These are phyloP conservation scores for Pterocles orientalis DNA, from an alignment of 2,113 vertebrate genomes.

Conservation along the genomic window DNA sequence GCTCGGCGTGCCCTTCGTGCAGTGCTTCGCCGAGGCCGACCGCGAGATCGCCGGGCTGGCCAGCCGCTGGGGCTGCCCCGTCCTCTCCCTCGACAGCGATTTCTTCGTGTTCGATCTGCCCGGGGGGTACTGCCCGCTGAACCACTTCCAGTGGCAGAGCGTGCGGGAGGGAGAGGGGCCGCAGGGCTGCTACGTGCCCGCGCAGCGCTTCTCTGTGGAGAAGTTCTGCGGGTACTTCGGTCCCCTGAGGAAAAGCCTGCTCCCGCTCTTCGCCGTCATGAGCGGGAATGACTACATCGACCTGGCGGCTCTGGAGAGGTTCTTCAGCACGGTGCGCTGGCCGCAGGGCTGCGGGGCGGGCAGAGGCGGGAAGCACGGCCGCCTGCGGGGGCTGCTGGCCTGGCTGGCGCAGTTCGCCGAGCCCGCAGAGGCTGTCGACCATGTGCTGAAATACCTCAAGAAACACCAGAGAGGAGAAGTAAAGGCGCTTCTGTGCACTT, in stretches of 20 bases:
- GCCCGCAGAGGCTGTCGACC: conserved; percentile 76
- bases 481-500: conserved; percentile 68
- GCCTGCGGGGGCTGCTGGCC: conserved; percentile 79
- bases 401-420: conserved; percentile 84
- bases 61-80: conserved; percentile 88
- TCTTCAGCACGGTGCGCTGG: conserved; percentile 68
- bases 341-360: not conserved
- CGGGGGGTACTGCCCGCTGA: conserved; percentile 86
- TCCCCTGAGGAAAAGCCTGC: conserved; percentile 73
- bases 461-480: conserved; percentile 48
- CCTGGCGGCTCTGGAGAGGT: conserved; percentile 66
- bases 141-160: conserved; percentile 86
- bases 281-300: conserved; percentile 85
- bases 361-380: conserved; percentile 66
- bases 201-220: conserved; percentile 76
- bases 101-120: conserved; percentile 92
- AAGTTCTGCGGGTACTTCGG: conserved; percentile 82
- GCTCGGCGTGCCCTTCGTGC: conserved; percentile 81
- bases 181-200: conserved; percentile 77
- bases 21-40: conserved; percentile 91
- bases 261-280: conserved; percentile 89
- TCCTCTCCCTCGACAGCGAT: conserved; percentile 92
- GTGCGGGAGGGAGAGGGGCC: conserved; percentile 37
- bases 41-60: conserved; percentile 90
- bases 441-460: conserved; percentile 66